Base-by-base conservation (phyloP, 2,888 invertebrate genomes). In the Drosophila colorata region DNA sequence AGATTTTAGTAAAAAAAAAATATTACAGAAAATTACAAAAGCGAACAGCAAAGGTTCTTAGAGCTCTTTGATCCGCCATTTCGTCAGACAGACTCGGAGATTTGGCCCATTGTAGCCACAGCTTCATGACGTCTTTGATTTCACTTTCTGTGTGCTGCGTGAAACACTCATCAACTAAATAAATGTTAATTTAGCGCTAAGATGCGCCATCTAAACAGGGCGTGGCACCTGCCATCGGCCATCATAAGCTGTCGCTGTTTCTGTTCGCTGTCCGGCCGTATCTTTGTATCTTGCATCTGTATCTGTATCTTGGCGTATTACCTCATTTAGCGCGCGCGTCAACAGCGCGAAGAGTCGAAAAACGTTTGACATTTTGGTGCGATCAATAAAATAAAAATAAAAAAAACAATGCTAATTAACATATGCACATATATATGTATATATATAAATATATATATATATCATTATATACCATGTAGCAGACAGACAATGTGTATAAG, bases 291-390 rank as follows among this genome's bases (percentile, higher is more conserved):
- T 55, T 55, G 20, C 28, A 31, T 9, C 33, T 59, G 47, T 59
- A 52, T 67, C 55, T 67, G 51, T 58, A 60, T 64, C 63, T 66
- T 53, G 66, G 44, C 28, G 44, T 84, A 86, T 86, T 86, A 86
- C 85, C 87, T 86, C 85, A 86, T 85, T 85, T 75, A 69, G 58
- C 60, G 74, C 44, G 61, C 69, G 47, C 52, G 73, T 68, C 59
- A 65, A 60, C 67, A 66, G 58, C 69, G 60, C 43, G 53, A 56
- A 64, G 69, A 74, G 65, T 71, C 79, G 74, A 82, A 82, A 82
- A 87, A 76, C 87, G 83, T 86, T 87, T 87, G 86, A 86, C 87
- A 87, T 86, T 86, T 86, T 83, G 75, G 82, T 85, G 85, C 76
- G 82, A 78, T 75, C 87, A 86, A 86, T 87, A 86, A 87, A 85